Evolutionary conservation across 2,797 vertebrate genomes (phyloP), one percentile per base, ranked within the genome.

Genomic region (Tapirus indicus): DNA sequence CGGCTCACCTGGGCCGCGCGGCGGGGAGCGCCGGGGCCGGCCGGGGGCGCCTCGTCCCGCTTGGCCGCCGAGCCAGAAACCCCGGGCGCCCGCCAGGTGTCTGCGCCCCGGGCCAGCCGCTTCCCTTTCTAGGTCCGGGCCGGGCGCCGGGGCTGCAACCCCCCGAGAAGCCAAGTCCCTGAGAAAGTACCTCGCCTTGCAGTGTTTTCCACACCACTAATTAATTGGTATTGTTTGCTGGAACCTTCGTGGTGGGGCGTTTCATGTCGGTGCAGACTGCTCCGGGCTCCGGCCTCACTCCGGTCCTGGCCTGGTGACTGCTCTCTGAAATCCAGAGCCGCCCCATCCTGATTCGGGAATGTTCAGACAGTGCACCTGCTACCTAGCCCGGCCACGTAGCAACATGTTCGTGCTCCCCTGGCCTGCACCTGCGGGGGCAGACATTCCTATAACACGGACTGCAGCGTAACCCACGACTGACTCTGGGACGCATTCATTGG

Each of bases 331-430:
- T 25, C 77, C 95, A 32, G 80, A 80, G 83, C 97, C 35, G 82
- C 78, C 93, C 71, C 91, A 78, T 74, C 88, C 78, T 2, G 93
- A 66, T 35, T 64, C 78, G 35, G 89, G 78, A 94, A 91, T 62
- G 96, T 58, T 88, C 72, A 47, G 71, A 35, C 82, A 21, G 54
- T 86, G 97, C 97, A 97, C 97, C 96, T 96, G 97, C 95, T 83
- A 8, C 25, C 8, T 7, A 25, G 83, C 72, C 56, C 77, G 29
- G 93, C 41, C 75, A 18, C 58, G 49, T 4, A 23, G 91, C 94
- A 32, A 1, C 25, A 11, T 3, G 77, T 14, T 27, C 8, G 17
- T 2, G 74, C 88, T n/a, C 71, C 60, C 1, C 29, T 58, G 14
- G 88, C 58, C 75, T 52, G 91, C 85, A 25, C 95, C 29, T 25